A percentile compares a stretch with the other conserved stretches of the same genome.
phyloP scores from a whole-genome alignment of 2,113 vertebrate species.

The Struthidea cinerea region DNA sequence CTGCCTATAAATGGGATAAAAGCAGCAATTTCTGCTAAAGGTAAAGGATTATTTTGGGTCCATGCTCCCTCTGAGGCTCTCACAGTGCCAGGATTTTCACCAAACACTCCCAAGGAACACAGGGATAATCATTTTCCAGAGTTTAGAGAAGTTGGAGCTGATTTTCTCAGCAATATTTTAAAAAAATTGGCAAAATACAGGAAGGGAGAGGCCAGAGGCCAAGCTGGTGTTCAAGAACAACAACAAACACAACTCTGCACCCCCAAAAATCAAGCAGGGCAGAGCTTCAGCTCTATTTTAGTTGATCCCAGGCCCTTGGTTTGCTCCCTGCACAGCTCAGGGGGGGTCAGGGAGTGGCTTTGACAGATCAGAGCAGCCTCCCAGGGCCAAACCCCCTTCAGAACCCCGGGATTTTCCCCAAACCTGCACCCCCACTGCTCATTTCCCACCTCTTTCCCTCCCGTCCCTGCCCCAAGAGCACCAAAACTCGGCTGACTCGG shows the following conservation, averaged over 20 bases:
- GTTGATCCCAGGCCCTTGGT: neutral
- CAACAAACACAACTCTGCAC: fast-evolving
- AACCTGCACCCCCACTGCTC: too few relatives aligned
- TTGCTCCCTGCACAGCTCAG: neutral
- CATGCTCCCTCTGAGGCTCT: neutral
- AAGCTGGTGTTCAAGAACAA: fast-evolving
- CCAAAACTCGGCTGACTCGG: neutral
- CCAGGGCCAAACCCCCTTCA: neutral
- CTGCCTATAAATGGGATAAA: neutral
- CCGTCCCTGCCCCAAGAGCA: neutral
- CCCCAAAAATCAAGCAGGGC: fast-evolving
- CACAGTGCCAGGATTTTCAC: neutral
- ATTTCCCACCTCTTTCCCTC: neutral
- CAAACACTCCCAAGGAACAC: neutral
- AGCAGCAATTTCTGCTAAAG: neutral
- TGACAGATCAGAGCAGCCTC: neutral
- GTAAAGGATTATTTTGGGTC: neutral
- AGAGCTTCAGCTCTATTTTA: fast-evolving
- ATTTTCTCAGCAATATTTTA: neutral
- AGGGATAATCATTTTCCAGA: neutral
- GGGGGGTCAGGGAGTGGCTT: too few relatives aligned
- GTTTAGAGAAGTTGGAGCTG: neutral
- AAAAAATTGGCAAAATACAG: neutral
- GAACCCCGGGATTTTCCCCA: neutral
- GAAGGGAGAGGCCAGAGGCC: neutral